Conservation (phyloP, 2,113 vertebrate genomes). For the Siphamia tubifer region DNA sequence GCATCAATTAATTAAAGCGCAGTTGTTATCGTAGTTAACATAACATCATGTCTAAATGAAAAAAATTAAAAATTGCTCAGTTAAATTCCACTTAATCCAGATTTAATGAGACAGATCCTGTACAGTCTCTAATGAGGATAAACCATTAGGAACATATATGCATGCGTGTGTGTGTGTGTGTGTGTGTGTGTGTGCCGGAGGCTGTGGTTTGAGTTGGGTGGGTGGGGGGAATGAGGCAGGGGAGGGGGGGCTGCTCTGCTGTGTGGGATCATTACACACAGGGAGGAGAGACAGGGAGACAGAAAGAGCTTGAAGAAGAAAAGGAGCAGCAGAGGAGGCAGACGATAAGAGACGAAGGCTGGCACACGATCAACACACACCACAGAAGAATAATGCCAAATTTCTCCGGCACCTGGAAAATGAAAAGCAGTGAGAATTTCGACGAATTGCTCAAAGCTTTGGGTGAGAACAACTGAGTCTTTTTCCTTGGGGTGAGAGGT, state of each 20-base stretch:
- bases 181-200: conserved; percentile 11
- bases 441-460: conserved; percentile 91
- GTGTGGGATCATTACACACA: conserved; percentile 50
- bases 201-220: conserved; percentile 1
- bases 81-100: background rate
- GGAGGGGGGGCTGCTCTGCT: conserved; percentile 19
- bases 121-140: conserved; percentile 18
- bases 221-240: conserved; percentile 21
- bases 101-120: background rate
- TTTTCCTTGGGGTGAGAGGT: background rate
- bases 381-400: conserved; percentile 81
- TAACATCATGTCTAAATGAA: too few species aligned
- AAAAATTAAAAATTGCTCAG: background rate
- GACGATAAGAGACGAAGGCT: conserved; percentile 30
- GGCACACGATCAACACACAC: conserved; percentile 15
- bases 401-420: conserved; percentile 91
- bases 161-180: conserved; percentile 30
- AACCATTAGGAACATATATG: conserved; percentile 16
- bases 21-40: too few species aligned
- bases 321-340: conserved; percentile 48
- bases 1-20: too few species aligned
- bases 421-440: conserved; percentile 91
- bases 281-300: conserved; percentile 29
- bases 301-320: conserved; percentile 36
- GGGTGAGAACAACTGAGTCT: conserved; percentile 75